Percentiles rank a stretch among this genome's conserved stretches.
phyloP scores from a whole-genome alignment of 2,113 vertebrate genomes.

The Bubalus kerabau region DNA sequence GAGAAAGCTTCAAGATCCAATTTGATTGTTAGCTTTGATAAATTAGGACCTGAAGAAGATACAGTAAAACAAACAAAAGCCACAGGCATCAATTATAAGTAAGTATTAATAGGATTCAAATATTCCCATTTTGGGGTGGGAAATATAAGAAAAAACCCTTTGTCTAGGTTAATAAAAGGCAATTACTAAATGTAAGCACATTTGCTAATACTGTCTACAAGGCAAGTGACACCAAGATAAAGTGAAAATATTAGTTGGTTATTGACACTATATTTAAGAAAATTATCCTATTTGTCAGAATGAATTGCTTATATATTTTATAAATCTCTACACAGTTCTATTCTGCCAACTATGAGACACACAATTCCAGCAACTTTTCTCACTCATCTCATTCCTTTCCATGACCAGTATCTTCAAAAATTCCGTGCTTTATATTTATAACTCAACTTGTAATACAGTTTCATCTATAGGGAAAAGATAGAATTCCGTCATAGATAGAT shows the following conservation, averaged over 20 bases:
- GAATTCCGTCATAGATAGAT: neutral
- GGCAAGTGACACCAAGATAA: neutral
- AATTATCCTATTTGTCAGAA: neutral
- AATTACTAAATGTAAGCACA: neutral
- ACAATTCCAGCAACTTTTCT: neutral
- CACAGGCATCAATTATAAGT: neutral
- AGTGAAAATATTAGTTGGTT: neutral
- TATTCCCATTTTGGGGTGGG: neutral
- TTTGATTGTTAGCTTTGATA: neutral
- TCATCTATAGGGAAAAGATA: neutral
- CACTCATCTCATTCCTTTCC: neutral
- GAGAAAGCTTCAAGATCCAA: neutral
- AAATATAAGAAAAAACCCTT: neutral
- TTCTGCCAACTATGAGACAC: neutral
- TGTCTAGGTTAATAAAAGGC: neutral
- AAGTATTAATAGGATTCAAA: neutral
- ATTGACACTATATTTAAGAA: neutral
- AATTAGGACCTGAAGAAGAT: slow-evolving; percentile 15
- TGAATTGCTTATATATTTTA: neutral
- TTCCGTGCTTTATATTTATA: neutral
- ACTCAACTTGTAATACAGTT: neutral
- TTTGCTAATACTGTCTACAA: neutral
- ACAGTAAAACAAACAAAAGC: neutral
- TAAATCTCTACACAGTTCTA: neutral
- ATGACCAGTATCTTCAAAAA: neutral